phyloP scores from a whole-genome alignment of 1,140 invertebrate genomes.

The Diuraphis noxia region DNA sequence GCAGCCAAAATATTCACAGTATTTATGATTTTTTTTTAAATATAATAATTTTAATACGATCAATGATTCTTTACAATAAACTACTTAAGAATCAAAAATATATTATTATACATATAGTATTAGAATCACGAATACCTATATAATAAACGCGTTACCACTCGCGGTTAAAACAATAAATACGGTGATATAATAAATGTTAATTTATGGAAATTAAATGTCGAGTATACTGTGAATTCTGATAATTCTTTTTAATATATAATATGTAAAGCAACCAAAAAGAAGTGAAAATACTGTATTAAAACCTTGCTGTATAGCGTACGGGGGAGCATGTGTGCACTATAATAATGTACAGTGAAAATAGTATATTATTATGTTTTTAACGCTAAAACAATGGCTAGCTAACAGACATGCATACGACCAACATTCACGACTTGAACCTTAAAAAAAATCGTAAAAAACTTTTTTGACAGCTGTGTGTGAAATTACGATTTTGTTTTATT shows the following conservation, averaged over 20 bases:
- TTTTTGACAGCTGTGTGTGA: constrained; percentile 8
- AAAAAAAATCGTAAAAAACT: constrained; percentile 15
- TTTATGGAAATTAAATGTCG: background rate
- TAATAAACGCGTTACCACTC: background rate
- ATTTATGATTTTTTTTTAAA: background rate
- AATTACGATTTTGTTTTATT: constrained; percentile 1
- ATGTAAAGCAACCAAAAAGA: background rate
- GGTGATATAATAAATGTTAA: background rate
- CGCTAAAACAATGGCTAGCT: background rate
- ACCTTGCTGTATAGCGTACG: background rate
- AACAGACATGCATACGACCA: background rate
- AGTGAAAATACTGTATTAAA: background rate
- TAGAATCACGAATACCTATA: background rate
- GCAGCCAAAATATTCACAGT: background rate
- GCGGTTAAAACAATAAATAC: background rate
- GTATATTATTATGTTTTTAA: constrained; percentile 15
- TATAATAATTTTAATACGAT: background rate
- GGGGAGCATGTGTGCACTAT: background rate
- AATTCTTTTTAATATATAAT: background rate
- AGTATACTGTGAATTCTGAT: background rate
- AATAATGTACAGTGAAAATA: background rate
- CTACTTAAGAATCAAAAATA: background rate
- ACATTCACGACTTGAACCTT: background rate
- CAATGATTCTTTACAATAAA: background rate
- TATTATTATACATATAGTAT: background rate